Conservation (phyloP, 2,797 vertebrate species). For the Glyptemys insculpta region DNA sequence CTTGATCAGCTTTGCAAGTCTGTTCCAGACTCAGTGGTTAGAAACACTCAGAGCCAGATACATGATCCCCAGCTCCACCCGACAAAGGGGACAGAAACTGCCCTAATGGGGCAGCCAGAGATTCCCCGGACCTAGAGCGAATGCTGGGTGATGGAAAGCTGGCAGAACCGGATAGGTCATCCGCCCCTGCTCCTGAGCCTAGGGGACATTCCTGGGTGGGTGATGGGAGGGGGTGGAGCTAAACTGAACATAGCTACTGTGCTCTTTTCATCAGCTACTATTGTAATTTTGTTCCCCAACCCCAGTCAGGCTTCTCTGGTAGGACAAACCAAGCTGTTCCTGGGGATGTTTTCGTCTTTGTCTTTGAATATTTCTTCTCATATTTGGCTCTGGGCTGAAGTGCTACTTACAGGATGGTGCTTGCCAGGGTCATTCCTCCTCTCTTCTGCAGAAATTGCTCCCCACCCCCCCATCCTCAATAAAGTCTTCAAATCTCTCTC, state of each 20-base stretch:
- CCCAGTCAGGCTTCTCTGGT: neutral
- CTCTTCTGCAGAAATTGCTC: neutral
- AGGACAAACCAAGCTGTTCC: neutral
- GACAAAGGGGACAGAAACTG: neutral
- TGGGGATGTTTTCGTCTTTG: neutral
- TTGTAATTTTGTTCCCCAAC: neutral
- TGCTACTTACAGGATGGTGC: neutral
- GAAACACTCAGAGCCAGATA: neutral
- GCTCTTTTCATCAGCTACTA: neutral
- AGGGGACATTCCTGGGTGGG: neutral
- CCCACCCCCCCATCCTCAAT: neutral
- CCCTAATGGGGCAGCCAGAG: neutral
- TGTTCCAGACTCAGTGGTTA: neutral
- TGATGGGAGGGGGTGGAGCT: fast-evolving
- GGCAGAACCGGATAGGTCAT: neutral
- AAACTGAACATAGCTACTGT: neutral
- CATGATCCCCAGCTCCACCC: neutral
- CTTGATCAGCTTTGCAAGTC: neutral
- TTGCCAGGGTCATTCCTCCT: fast-evolving
- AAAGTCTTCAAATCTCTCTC: constrained; percentile 14
- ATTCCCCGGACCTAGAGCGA: neutral
- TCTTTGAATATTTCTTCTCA: neutral
- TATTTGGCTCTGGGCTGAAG: neutral
- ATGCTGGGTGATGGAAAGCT: neutral
- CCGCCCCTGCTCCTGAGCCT: neutral